These are phyloP conservation scores for Cordylochernes scorpioides DNA, from an alignment of 2,888 invertebrate species.

Conservation along the genomic window DNA sequence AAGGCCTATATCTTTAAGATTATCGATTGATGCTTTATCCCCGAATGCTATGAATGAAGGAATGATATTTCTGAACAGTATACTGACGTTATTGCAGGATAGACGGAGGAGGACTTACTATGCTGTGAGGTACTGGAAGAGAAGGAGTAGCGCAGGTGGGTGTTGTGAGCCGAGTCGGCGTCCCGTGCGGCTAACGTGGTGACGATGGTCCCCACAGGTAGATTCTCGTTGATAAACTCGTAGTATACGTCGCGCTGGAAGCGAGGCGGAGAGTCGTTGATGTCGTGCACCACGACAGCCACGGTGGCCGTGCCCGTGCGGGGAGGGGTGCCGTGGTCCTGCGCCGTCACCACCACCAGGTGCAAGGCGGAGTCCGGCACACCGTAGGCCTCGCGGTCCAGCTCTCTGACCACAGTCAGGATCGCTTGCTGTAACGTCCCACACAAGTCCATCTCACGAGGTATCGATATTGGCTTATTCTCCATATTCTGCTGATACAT, in stretches of 20 bases:
- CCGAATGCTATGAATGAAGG: too few species aligned
- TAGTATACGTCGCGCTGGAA: conserved; percentile 16
- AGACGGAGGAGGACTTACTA: conserved; percentile 3
- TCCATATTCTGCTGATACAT: too few species aligned
- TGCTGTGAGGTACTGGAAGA: conserved; percentile 8
- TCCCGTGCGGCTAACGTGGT: conserved; percentile 16
- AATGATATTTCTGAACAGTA: too few species aligned
- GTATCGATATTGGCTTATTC: too few species aligned
- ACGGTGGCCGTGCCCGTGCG: conserved; percentile 15
- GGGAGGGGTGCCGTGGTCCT: conserved; percentile 16
- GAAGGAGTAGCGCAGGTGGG: conserved; percentile 16
- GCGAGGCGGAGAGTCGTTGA: conserved; percentile 17
- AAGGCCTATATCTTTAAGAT: too few species aligned
- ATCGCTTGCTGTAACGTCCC: conserved; percentile 7
- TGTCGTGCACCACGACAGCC: conserved; percentile 16
- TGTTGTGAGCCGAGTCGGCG: conserved; percentile 16
- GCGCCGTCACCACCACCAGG: conserved; percentile 15
- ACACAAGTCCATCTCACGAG: too few species aligned
- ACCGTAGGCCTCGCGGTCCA: conserved; percentile 16
- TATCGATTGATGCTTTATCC: too few species aligned
- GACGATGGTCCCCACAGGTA: conserved; percentile 16
- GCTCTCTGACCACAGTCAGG: conserved; percentile 15
- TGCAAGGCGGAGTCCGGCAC: conserved; percentile 15
- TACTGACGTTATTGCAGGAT: too few species aligned
- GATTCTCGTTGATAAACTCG: conserved; percentile 16